Evolutionary conservation across 2,888 invertebrate species (phyloP).

Genomic region (Mesorhabditis sp.): DNA sequence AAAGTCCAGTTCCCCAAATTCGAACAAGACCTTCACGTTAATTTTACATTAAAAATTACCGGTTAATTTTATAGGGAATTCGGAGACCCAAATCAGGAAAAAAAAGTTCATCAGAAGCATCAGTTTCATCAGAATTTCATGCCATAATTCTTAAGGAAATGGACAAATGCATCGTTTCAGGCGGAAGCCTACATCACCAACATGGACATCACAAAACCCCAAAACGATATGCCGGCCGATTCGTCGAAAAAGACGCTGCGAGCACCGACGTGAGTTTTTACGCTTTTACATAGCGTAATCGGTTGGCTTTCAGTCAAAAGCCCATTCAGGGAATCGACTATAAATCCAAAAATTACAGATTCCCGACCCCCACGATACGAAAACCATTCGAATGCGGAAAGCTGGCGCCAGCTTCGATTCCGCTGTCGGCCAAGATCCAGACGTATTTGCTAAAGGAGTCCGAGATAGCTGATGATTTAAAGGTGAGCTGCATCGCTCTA

Average conservation of each 20-base stretch:
- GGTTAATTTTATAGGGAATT: too few species aligned
- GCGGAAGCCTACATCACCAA: background rate
- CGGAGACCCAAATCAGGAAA: too few species aligned
- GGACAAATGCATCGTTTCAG: background rate
- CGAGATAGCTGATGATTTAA: conserved; percentile 4
- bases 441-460: background rate
- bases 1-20: too few species aligned
- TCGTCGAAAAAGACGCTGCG: background rate
- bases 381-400: background rate
- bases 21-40: too few species aligned
- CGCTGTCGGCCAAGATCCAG: background rate
- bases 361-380: background rate
- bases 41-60: too few species aligned
- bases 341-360: background rate
- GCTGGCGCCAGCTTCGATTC: background rate
- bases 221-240: background rate
- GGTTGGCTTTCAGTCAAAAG: too few species aligned
- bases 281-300: too few species aligned
- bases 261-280: background rate
- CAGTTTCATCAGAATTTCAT: too few species aligned
- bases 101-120: too few species aligned
- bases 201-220: background rate
- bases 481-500: background rate
- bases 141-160: too few species aligned
- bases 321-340: background rate